Evolutionary conservation across 2,113 vertebrate genomes (phyloP).

Genomic region (Urocitellus parryii): DNA sequence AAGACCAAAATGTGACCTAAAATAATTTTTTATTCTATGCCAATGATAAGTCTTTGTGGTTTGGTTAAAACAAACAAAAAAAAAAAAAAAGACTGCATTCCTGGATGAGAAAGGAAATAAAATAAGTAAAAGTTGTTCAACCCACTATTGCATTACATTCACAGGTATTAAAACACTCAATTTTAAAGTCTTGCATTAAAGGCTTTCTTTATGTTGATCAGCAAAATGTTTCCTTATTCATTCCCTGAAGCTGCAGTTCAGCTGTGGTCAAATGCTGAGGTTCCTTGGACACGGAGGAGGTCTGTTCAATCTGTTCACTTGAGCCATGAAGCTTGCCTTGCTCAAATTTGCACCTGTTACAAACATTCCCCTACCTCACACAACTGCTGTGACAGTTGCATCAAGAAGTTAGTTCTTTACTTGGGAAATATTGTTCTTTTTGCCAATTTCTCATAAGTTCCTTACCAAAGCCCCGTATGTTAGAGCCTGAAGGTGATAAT

Average conservation of each 20-base stretch:
- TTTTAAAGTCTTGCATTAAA: neutral
- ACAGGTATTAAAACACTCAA: neutral
- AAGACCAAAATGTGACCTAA: neutral
- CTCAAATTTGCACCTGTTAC: slow-evolving; percentile 23
- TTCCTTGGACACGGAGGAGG: neutral
- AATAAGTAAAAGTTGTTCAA: neutral
- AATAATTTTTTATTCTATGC: neutral
- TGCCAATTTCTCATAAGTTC: slow-evolving; percentile 1
- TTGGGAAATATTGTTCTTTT: neutral
- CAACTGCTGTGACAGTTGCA: slow-evolving; percentile 5
- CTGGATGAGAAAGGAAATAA: neutral
- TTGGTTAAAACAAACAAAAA: too few species aligned
- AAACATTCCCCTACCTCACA: neutral
- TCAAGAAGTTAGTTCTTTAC: neutral
- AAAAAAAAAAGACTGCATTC: neutral
- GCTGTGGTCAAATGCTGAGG: neutral
- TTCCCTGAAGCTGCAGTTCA: neutral
- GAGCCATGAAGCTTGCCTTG: neutral
- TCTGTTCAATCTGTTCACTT: neutral
- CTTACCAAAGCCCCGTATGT: slow-evolving; percentile 17
- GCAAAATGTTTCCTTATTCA: neutral
- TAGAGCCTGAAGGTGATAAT: slow-evolving; percentile 6
- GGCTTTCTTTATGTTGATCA: neutral
- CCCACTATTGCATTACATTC: neutral
- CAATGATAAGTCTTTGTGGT: neutral